Evolutionary conservation across 2,888 invertebrate species (phyloP), one percentile per base, ranked within the genome.

Genomic region (Drosophila limbata): DNA sequence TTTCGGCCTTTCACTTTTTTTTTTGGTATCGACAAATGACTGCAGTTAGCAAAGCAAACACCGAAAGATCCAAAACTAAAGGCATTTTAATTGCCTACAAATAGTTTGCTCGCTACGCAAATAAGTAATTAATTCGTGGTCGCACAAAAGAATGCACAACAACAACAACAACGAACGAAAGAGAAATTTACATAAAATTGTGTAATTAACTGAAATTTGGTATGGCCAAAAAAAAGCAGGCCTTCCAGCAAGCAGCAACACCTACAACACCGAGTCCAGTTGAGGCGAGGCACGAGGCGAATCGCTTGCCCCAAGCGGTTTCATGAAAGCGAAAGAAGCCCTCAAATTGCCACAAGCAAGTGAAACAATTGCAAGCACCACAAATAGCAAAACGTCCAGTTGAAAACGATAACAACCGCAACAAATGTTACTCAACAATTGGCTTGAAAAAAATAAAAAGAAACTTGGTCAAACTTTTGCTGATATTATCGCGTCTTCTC

Each of bases 141-240:
- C 70, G 70, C 78, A 69, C 78, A 78, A 75, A 78, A 84, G 83
- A 84, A 84, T 83, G 82, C 81, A 42, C 59, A 67, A 51, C 52
- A 65, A 44, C 48, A 69, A n/a, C 60, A 69, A 53, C 69, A 78
- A 25, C 45, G 40, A 59, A 15, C 68, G 68, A 81, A 82, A 84
- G 84, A 82, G 88, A 84, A 84, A 84, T 84, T 84, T 87, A 79
- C 85, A 84, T 84, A 82, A 84, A 84, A 79, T 84, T 87, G 88
- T 84, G 85, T 87, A 84, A 84, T 84, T 84, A 84, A 70, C 77
- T 73, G 63, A 66, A 71, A 61, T 76, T 73, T 48, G 17, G 64
- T 57, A 33, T 73, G 60, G 64, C 63, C 19, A 50, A 70, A n/a
- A 50, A 63, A 11, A 15, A 40, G 47, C 45, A 56, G 56, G 47